A percentile compares a stretch with the other conserved stretches of the same genome.
Conservation (phyloP, 2,113 vertebrate species). For the Philantomba maxwellii region DNA sequence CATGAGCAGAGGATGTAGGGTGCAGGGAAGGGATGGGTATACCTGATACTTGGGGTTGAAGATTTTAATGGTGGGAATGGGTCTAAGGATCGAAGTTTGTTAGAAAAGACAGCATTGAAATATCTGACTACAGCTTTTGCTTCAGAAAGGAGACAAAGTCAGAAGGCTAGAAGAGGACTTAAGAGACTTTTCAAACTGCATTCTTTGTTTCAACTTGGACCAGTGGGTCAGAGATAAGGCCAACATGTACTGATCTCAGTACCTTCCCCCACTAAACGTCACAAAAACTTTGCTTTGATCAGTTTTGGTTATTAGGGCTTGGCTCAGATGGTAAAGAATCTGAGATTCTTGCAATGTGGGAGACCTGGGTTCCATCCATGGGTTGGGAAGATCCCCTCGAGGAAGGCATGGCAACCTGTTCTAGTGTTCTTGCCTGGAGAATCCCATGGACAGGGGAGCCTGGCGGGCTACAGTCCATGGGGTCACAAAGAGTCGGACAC, state of each 20-base stretch:
- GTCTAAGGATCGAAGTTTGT: neutral
- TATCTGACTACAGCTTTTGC: neutral
- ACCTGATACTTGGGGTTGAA: neutral
- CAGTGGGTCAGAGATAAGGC: neutral
- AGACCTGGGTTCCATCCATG: neutral
- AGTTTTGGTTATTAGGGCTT: neutral
- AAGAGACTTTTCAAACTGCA: neutral
- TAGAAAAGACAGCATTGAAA: neutral
- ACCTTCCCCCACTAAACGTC: too few relatives aligned
- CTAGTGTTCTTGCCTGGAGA: neutral
- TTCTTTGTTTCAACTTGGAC: neutral
- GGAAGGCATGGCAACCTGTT: neutral
- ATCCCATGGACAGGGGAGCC: neutral
- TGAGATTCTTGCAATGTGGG: neutral
- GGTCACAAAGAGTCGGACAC: neutral
- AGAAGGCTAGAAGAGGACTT: neutral
- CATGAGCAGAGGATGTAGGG: neutral
- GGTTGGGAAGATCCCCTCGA: neutral
- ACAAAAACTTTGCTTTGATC: neutral
- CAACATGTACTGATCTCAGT: neutral
- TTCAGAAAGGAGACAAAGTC: neutral
- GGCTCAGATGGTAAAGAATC: neutral
- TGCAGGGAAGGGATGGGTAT: neutral
- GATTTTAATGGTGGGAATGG: neutral
- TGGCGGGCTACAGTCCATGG: neutral